Evolutionary conservation across 2,888 invertebrate genomes (phyloP), one percentile per base, ranked within the genome.

Genomic region (Drosophila parthenogenetica): DNA sequence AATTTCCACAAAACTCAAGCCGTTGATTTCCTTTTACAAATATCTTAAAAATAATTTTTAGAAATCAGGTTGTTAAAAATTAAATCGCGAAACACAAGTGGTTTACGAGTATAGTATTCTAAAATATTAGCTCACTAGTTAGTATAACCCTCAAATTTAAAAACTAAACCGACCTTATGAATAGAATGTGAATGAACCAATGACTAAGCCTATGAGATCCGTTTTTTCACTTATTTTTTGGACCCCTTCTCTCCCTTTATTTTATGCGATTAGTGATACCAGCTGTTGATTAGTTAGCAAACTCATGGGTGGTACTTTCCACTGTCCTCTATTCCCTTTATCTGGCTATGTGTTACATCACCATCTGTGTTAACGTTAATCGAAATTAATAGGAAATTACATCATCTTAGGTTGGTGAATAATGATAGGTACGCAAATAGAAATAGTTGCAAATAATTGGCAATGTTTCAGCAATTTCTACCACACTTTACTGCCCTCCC

Each of bases 401-500:
- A 85, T 81, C 86, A 85, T 81, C 76, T 49, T 46, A 46, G 68
- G 48, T 46, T 17, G 48, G 65, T 48, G 61, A 77, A 63, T 43
- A 64, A 63, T 69, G 39, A 37, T 59, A 69, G 69, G 10, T 62
- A 73, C 62, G 46, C 73, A 73, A 73, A 74, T 62, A 69, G 58
- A 72, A 72, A 48, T 53, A 45, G 71, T 76, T 67, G 68, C 46
- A 66, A 68, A 75, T 83, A 77, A 73, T 81, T 77, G 79, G 76
- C 72, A 79, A 59, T 73, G 66, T 73, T 72, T 82, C 77, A 74
- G 82, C 81, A 64, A 75, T 61, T 69, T 82, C 60, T 76, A 55
- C 42, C 37, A 11, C 14, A 57, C 8, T 3, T 32, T 35, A 14
- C 16, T 8, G 7, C 45, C 50, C 14, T 7, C n/a, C 35, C 8